Evolutionary conservation across 92 coral and sea anemone genomes (phyloP).

Genomic region (Parazoanthus atlanticus): DNA sequence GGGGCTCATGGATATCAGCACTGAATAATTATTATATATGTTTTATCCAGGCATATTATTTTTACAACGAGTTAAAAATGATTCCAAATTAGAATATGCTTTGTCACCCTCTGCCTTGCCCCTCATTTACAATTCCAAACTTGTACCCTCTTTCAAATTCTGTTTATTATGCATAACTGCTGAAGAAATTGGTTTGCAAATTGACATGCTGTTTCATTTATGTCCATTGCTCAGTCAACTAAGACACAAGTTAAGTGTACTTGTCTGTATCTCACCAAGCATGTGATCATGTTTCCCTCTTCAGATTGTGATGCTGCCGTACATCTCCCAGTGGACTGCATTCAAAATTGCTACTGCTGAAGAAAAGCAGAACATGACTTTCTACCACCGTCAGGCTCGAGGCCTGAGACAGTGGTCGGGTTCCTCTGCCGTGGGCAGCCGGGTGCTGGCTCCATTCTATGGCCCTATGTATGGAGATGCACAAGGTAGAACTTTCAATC

Average conservation of each 20-base stretch:
- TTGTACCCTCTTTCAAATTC: too few relatives aligned
- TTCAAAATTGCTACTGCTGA: slow-evolving; percentile 62
- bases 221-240: too few relatives aligned
- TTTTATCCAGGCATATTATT: too few relatives aligned
- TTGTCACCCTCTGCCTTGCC: too few relatives aligned
- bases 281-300: not conserved
- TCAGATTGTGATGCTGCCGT: slow-evolving; percentile 80
- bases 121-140: too few relatives aligned
- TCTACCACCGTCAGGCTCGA: slow-evolving; percentile 55
- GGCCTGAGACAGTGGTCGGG: slow-evolving; percentile 72
- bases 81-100: too few relatives aligned
- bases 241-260: not conserved
- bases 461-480: slow-evolving; percentile 80
- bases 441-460: slow-evolving; percentile 71
- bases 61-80: too few relatives aligned
- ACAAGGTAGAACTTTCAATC: slow-evolving; percentile 60
- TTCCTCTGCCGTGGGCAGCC: slow-evolving; percentile 55
- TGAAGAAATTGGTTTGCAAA: too few relatives aligned
- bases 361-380: slow-evolving; percentile 65
- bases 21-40: too few relatives aligned
- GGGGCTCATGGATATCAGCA: too few relatives aligned
- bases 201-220: too few relatives aligned
- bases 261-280: not conserved
- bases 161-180: too few relatives aligned
- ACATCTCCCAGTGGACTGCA: slow-evolving; percentile 52